phyloP scores from a whole-genome alignment of 2,113 vertebrate species.

The Ptychochromis oligacanthus region DNA sequence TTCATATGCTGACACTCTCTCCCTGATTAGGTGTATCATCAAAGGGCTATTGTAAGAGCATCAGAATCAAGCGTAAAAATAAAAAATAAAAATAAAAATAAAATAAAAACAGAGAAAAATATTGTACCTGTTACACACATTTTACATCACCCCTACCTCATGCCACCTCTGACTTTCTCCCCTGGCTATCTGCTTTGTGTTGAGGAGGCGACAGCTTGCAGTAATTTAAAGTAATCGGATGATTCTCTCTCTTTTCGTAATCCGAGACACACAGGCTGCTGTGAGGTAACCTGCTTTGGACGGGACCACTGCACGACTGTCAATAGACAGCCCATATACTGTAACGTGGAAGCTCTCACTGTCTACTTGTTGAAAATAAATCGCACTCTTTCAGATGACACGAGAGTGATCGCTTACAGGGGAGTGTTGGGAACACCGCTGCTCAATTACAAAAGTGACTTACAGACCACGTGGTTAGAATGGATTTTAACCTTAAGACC shows the following conservation, averaged over 20 bases:
- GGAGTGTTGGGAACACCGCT: not conserved
- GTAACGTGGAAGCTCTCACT: not conserved
- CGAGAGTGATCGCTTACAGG: not conserved
- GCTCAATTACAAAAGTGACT: not conserved
- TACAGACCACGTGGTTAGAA: not conserved
- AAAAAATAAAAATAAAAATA: no score
- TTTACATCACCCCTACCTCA: not conserved
- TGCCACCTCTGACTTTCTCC: slow-evolving; percentile 72
- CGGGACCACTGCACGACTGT: slow-evolving; percentile 23
- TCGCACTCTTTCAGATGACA: not conserved
- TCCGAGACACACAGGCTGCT: slow-evolving; percentile 68
- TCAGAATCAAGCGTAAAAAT: not conserved
- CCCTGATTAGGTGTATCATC: not conserved
- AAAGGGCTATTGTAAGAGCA: not conserved
- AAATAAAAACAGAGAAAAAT: not conserved
- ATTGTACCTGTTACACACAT: not conserved
- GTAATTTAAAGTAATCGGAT: slow-evolving; percentile 76
- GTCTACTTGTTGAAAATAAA: slow-evolving; percentile 64
- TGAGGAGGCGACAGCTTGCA: slow-evolving; percentile 69
- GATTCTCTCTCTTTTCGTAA: slow-evolving; percentile 70
- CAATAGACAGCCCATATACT: not conserved
- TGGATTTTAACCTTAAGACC: not conserved
- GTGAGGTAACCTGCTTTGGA: slow-evolving; percentile 54
- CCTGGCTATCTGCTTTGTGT: slow-evolving; percentile 26
- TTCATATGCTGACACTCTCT: not conserved